phyloP scores from a whole-genome alignment of 2,113 vertebrate genomes.

The cat (Felis catus) region F.catus_Fca126_mat1.0 CM031420.1:49757501-49758000 shows the following conservation, averaged over 20 bases:
- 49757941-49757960: not conserved
- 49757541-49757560: not conserved
- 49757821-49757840: not conserved
- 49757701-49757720: not conserved
- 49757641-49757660: not conserved
- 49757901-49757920: not conserved
- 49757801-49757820: not conserved
- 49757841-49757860: not conserved
- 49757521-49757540: not conserved
- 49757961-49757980: not conserved
- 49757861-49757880: not conserved
- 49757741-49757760: no score
- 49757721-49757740: rapidly evolving
- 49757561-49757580: not conserved
- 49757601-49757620: not conserved
- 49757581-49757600: not conserved
- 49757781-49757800: not conserved
- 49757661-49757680: not conserved
- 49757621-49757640: not conserved
- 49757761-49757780: not conserved
- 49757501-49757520: not conserved
- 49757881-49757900: not conserved
- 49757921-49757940: not conserved
- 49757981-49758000: not conserved
- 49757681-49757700: not conserved